Evolutionary conservation across 1,140 invertebrate species (phyloP).

Genomic region (Helicorthomorpha holstii): DNA sequence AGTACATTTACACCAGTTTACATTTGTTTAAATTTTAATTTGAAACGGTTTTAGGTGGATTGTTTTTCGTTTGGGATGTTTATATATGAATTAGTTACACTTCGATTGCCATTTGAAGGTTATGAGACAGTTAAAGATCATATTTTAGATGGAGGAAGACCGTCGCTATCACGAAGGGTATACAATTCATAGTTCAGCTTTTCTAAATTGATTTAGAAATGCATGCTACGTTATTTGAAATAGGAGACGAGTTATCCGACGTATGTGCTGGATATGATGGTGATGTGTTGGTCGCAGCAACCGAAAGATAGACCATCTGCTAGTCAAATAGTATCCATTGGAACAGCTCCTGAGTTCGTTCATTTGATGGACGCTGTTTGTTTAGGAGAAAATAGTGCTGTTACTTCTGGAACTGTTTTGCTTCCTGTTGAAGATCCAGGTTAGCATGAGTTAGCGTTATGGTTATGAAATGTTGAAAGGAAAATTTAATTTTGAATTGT

Average conservation of each 20-base stretch:
- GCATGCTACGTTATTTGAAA: not conserved
- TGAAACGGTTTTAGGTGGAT: constrained; percentile 48
- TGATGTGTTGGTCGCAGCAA: constrained; percentile 81
- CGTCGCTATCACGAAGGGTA: constrained; percentile 63
- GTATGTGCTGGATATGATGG: constrained; percentile 87
- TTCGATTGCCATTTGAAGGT: constrained; percentile 85
- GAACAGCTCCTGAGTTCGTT: constrained; percentile 79
- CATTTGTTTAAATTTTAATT: not conserved
- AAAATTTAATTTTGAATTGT: too few species aligned
- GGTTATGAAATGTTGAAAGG: too few species aligned
- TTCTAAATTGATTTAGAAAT: not conserved
- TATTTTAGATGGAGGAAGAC: constrained; percentile 82
- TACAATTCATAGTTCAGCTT: not conserved
- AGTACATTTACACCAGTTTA: constrained; percentile 26
- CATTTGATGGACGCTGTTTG: constrained; percentile 63
- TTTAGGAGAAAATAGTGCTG: constrained; percentile 20
- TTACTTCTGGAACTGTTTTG: not conserved
- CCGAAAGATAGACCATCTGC: constrained; percentile 74
- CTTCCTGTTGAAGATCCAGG: too few species aligned
- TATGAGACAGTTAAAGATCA: constrained; percentile 92
- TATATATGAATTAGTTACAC: constrained; percentile 83
- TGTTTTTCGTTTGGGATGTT: constrained; percentile 99
- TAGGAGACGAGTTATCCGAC: constrained; percentile 56
- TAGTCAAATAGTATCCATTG: constrained; percentile 80
- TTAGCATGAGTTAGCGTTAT: too few species aligned